Evolutionary conservation across 2,797 vertebrate genomes (phyloP).

Genomic region (Rhynchotus rufescens): DNA sequence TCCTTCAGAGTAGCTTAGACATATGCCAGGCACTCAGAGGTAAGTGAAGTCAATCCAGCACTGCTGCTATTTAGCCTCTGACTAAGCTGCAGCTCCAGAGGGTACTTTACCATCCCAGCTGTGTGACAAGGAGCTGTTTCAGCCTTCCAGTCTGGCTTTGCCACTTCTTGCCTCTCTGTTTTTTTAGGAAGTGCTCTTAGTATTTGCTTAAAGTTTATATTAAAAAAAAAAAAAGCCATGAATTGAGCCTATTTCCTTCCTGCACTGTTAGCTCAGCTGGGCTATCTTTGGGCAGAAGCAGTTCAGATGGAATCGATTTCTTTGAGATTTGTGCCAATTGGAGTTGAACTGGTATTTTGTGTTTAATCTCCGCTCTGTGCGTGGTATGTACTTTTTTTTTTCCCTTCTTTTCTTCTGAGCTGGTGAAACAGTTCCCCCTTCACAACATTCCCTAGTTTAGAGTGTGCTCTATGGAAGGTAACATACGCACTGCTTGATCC

Average conservation of each 20-base stretch:
- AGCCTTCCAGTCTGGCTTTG: background rate
- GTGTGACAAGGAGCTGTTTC: background rate
- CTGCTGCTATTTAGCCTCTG: background rate
- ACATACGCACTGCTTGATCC: background rate
- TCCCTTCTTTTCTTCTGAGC: background rate
- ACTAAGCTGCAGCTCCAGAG: background rate
- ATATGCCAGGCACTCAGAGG: constrained; percentile 39
- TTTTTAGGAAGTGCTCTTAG: background rate
- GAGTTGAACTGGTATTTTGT: background rate
- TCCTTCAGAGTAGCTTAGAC: constrained; percentile 29
- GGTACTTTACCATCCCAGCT: background rate
- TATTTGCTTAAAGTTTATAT: background rate
- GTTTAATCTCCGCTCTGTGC: constrained; percentile 25
- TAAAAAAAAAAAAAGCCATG: background rate
- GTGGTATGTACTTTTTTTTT: background rate
- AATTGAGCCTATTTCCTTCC: background rate
- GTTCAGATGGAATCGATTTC: constrained; percentile 40
- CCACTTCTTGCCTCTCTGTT: background rate
- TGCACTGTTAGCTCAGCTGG: constrained; percentile 32
- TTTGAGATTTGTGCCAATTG: background rate
- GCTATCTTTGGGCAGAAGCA: background rate
- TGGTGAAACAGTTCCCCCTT: background rate
- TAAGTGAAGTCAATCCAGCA: background rate
- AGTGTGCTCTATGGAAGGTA: background rate
- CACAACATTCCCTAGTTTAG: background rate